Evolutionary conservation across 2,797 vertebrate genomes (phyloP).

Genomic region (Meriones psammophilus): DNA sequence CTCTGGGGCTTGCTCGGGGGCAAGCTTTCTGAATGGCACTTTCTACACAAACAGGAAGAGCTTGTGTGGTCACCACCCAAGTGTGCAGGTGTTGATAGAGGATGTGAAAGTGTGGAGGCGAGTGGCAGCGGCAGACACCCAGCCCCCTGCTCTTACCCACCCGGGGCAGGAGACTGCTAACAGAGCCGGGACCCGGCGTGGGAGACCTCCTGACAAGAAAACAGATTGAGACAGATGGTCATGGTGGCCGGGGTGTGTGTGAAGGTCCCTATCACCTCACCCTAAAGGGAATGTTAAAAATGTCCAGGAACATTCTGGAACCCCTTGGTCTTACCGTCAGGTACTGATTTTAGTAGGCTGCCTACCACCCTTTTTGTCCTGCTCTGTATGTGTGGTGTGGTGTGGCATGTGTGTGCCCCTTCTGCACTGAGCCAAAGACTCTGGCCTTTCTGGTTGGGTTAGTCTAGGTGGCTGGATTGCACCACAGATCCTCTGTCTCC

Average conservation of each 20-base stretch:
- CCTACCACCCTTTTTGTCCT: neutral
- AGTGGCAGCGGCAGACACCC: slow-evolving; percentile 20
- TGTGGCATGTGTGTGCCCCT: neutral
- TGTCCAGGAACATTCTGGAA: neutral
- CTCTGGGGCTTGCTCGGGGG: slow-evolving; percentile 11
- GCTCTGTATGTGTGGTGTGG: neutral
- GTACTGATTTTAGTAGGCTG: neutral
- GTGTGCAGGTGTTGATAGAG: slow-evolving; percentile 82
- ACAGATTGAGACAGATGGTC: neutral
- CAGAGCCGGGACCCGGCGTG: neutral
- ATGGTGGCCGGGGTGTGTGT: neutral
- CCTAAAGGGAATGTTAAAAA: neutral
- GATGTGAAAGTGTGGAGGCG: slow-evolving; percentile 83
- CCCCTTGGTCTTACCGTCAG: neutral
- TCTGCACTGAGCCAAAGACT: neutral
- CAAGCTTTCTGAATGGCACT: slow-evolving; percentile 76
- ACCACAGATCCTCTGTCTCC: neutral
- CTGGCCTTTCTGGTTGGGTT: no score
- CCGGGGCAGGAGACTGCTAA: neutral
- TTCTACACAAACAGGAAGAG: slow-evolving; percentile 83
- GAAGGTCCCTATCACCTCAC: neutral
- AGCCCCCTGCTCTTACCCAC: neutral
- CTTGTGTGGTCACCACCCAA: slow-evolving; percentile 70
- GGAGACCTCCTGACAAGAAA: neutral
- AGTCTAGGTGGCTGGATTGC: neutral